These are phyloP conservation scores for Brotula barbata DNA, from an alignment of 2,797 vertebrate species.

Conservation along the genomic window DNA sequence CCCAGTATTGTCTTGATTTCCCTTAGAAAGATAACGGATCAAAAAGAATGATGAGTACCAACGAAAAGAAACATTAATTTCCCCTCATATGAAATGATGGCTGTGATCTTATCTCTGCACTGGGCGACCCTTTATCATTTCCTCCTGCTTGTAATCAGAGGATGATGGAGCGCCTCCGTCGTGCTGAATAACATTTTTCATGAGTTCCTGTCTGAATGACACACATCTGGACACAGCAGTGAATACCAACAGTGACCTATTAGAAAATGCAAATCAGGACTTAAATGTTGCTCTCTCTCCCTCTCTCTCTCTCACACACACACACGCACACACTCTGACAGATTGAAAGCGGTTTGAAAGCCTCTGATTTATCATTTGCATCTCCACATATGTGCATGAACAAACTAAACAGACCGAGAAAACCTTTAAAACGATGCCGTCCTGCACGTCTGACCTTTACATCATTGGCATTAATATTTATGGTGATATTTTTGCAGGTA, in stretches of 20 bases:
- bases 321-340: conserved; percentile 9
- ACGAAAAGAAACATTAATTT: too few species aligned
- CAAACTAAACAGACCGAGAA: background rate
- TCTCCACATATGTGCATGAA: conserved; percentile 34
- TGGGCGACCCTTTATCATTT: too few species aligned
- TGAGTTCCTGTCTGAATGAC: too few species aligned
- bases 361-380: conserved; percentile 21
- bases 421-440: conserved; percentile 29
- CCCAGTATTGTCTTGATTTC: too few species aligned
- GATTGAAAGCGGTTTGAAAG: conserved; percentile 30
- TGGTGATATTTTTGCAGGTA: conserved; percentile 5
- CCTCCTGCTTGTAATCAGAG: background rate
- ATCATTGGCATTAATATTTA: conserved; percentile 8
- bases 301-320: background rate
- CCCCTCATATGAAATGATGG: too few species aligned
- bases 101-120: too few species aligned
- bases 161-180: too few species aligned
- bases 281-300: background rate
- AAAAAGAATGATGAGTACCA: too few species aligned
- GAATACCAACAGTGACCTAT: conserved; percentile 36
- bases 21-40: too few species aligned
- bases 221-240: background rate
- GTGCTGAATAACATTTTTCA: too few species aligned
- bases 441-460: conserved; percentile 2
- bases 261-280: conserved; percentile 39